Percentiles rank a stretch among this genome's conserved stretches.
These are phyloP conservation scores for Pseudococcus viburni DNA, from an alignment of 2,888 invertebrate genomes.

Conservation along the genomic window DNA sequence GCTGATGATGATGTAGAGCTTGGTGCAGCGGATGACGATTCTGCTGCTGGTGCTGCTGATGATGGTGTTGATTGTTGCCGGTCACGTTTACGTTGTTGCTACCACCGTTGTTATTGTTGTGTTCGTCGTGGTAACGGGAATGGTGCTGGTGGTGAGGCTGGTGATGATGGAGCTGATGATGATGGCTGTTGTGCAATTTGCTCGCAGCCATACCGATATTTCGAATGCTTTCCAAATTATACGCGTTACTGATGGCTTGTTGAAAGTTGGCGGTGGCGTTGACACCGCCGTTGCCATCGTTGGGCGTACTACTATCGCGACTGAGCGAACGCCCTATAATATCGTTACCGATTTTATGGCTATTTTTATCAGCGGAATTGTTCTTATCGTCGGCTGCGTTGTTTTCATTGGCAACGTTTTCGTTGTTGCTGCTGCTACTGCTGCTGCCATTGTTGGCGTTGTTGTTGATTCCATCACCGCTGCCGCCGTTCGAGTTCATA, in stretches of 20 bases:
- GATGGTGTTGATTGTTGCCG: conserved; percentile 21
- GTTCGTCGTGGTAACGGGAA: background rate
- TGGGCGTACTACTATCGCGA: background rate
- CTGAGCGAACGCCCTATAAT: background rate
- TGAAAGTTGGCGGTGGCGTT: background rate
- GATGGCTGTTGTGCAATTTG: background rate
- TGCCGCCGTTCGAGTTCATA: conserved; percentile 72
- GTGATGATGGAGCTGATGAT: background rate
- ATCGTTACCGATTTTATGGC: background rate
- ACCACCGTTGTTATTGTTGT: too few relatives aligned
- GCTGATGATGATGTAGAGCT: conserved; percentile 57
- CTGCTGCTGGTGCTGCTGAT: conserved; percentile 29
- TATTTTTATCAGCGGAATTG: background rate
- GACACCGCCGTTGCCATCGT: background rate
- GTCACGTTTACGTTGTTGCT: background rate
- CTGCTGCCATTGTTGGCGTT: background rate
- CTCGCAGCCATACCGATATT: background rate
- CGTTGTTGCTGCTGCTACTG: background rate
- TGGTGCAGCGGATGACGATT: conserved; percentile 60
- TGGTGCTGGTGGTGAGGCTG: background rate
- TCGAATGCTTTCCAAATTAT: conserved; percentile 10
- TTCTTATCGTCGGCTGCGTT: background rate
- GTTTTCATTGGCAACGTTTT: background rate
- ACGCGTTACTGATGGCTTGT: background rate
- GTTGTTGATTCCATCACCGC: background rate